Base-by-base conservation (phyloP, 2,888 invertebrate genomes). In the Drosophila barbarae region DNA sequence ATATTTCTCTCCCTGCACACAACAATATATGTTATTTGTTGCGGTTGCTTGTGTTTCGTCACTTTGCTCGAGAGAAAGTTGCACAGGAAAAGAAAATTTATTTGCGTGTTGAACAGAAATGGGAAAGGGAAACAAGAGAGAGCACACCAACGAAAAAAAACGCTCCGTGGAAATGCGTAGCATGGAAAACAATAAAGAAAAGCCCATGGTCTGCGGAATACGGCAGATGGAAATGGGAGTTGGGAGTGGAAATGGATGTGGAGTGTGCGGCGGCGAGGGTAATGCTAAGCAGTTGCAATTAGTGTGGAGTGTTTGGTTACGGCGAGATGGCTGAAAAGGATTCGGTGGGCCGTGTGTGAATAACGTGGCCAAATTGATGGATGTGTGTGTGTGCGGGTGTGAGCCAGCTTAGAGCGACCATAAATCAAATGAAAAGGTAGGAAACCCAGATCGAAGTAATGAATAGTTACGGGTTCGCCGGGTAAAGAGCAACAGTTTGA, bases 251-350 rank as follows among this genome's bases (percentile, higher is more conserved):
- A 26, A 32, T 49, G 21, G 35, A 60, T 41, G 47, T 41, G 39
- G 23, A 8, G 39, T 13, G 21, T 38, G 18, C 21, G 39, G 30
- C 30, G 44, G 34, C 7, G 38, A 51, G 41, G 13, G 42, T 28
- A 56, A 39, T 53, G 50, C 68, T 69, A 70, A 76, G 68, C 66
- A 74, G 77, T 69, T 71, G 69, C 79, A 79, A 82, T 79, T 81
- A 79, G 61, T 74, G 50, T 60, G 59, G 61, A 69, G 71, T 66
- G 63, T 69, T 49, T 54, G 69, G 55, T 46, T 46, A 42, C 35
- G 34, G 30, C 18, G 42, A 28, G 32, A 42, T 38, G 50, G 50
- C 55, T 49, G 42, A 66, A 68, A 68, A 58, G 67, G 67, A 67
- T 68, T 59, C 28, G 18, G 7, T 23, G 46, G 18, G 30, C 26